Percentiles rank a stretch among this genome's conserved stretches.
Evolutionary conservation across 2,888 invertebrate genomes (phyloP).

Genomic region (Ichneumon xanthorius): DNA sequence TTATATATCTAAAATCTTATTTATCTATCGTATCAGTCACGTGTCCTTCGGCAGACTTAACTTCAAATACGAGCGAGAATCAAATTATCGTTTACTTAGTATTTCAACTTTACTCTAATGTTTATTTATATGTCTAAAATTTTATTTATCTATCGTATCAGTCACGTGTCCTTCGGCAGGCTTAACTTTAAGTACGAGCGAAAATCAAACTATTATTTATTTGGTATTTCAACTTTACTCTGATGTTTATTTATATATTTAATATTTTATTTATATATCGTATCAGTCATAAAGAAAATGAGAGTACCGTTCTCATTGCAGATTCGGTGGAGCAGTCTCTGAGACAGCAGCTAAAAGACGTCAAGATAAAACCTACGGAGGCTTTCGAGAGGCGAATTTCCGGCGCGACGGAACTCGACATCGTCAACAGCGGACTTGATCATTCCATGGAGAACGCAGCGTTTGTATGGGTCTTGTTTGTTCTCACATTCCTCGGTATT

Average conservation of each 20-base stretch:
- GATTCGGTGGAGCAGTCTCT: slow-evolving; percentile 88
- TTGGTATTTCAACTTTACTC: too few species aligned
- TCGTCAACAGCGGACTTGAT: slow-evolving; percentile 98
- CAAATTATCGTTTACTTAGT: slow-evolving; percentile 90
- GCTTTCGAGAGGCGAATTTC: slow-evolving; percentile 94
- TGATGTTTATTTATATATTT: too few species aligned
- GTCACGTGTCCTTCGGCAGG: too few species aligned
- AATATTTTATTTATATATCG: too few species aligned
- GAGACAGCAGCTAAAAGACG: slow-evolving; percentile 82
- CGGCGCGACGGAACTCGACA: slow-evolving; percentile 98
- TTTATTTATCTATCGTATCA: background rate
- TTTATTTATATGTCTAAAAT: background rate
- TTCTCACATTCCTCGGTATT: slow-evolving; percentile 2
- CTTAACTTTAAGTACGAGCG: too few species aligned
- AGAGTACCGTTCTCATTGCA: background rate
- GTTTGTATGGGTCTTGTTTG: slow-evolving; percentile 87
- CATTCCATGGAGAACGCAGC: slow-evolving; percentile 99
- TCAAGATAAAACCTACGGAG: slow-evolving; percentile 92
- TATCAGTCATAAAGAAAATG: background rate
- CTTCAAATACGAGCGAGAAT: slow-evolving; percentile 95
- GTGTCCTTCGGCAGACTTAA: slow-evolving; percentile 94
- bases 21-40: slow-evolving; percentile 55
- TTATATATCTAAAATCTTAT: background rate
- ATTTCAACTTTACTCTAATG: background rate
- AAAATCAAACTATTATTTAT: too few species aligned